Percentiles rank a stretch among this genome's conserved stretches.
Conservation (phyloP, 2,113 vertebrate species). For the Cinclus mexicanus region DNA sequence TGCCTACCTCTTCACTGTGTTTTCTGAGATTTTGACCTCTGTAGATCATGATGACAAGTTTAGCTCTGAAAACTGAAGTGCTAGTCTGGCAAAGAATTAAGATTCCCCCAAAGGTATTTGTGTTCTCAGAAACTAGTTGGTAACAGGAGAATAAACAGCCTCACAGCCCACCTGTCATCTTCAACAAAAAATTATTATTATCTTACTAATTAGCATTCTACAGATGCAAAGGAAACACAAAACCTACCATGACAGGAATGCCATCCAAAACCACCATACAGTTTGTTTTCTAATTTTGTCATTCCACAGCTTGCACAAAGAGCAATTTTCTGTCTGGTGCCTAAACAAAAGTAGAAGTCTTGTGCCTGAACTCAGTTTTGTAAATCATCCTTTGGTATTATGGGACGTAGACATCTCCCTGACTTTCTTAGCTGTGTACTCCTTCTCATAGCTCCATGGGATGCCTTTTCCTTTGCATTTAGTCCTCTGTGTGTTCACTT, state of each 20-base stretch:
- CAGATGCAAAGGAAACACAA: neutral
- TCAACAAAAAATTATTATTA: neutral
- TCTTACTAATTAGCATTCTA: constrained; percentile 1
- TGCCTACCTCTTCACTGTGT: neutral
- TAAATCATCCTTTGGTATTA: neutral
- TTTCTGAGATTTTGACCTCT: neutral
- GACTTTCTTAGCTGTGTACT: neutral
- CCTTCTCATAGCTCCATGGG: neutral
- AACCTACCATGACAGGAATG: neutral
- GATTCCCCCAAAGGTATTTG: neutral
- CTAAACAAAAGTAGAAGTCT: neutral
- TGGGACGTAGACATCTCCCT: rapidly evolving
- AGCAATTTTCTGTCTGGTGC: constrained; percentile 3
- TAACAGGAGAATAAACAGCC: neutral
- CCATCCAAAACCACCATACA: constrained; percentile 6
- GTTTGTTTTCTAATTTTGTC: constrained; percentile 45
- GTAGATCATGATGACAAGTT: neutral
- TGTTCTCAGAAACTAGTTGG: neutral
- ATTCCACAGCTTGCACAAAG: constrained; percentile 12
- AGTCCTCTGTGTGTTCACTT: neutral
- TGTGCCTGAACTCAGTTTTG: neutral
- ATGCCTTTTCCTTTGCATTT: neutral
- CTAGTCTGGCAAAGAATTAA: neutral
- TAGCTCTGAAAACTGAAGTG: neutral
- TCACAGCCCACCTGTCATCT: neutral